phyloP scores from a whole-genome alignment of 2,797 vertebrate species.

The Scarus forsteni region DNA sequence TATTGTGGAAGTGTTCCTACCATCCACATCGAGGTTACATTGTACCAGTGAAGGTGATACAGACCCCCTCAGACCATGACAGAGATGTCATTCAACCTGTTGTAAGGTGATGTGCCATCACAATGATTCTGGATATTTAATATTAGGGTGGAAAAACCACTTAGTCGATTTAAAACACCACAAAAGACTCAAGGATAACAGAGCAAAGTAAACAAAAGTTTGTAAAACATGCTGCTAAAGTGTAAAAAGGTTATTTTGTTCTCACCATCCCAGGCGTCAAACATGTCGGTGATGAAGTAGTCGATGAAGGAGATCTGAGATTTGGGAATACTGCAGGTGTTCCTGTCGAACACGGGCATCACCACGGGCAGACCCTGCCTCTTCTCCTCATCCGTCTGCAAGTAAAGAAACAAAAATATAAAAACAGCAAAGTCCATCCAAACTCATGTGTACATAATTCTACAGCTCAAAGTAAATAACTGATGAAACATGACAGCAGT shows the following conservation, averaged over 20 bases:
- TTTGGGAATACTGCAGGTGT: constrained; percentile 96
- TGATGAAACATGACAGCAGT: background rate
- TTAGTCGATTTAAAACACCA: no score
- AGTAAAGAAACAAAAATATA: background rate
- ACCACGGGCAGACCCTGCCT: constrained; percentile 91
- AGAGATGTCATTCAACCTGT: no score
- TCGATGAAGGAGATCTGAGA: constrained; percentile 98
- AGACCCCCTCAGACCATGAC: no score
- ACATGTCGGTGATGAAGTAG: constrained; percentile 98
- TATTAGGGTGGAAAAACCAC: no score
- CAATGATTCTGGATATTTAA: no score
- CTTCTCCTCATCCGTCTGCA: constrained; percentile 97
- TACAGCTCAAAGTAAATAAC: no score
- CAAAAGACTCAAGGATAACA: no score
- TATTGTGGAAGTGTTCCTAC: no score
- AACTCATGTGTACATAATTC: no score
- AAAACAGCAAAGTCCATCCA: background rate
- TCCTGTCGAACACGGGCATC: constrained; percentile 97
- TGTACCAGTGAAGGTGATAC: no score
- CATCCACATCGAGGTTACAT: no score
- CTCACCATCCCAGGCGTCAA: constrained; percentile 98
- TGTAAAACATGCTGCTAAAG: background rate
- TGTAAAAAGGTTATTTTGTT: background rate
- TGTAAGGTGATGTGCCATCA: no score
- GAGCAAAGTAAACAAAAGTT: background rate